Base-by-base conservation (phyloP, 2,888 invertebrate genomes). In the Chromoteleia sp. region DNA sequence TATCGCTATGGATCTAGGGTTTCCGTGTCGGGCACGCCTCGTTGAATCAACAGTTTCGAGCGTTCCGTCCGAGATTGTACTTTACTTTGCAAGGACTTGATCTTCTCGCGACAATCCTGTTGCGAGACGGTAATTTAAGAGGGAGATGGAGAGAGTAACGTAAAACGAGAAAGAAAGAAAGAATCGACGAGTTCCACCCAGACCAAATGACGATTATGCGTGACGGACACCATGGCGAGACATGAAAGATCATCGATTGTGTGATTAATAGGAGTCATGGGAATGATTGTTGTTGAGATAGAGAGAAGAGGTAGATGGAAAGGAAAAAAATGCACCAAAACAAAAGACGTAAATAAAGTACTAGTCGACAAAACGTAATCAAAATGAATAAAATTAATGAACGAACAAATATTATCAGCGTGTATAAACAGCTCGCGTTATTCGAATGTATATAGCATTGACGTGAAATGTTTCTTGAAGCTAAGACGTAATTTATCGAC, bases 61-160 rank as follows among this genome's bases (percentile, higher is more conserved):
- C 97, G 96, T 93, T 98, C 97, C 92, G 95, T 95, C 87, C 96
- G 95, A 93, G 96, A 96, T 90, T 95, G 94, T 90, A 98, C 96
- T 94, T 97, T 97, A 93, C 95, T 96, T 93, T 97, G 97, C 91
- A 98, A 94, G 92, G 95, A 94, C 92, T 96, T 96, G 89, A 97
- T 95, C 93, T 94, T 95, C 93, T 97, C 97, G 92, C 96, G 96
- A 94, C 94, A 96, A 92, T 95, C 95, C 97, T 97, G 93, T 41
- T 43, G 36, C 30, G 14, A 86, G 91, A 91, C 92, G 92, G 39
- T 30, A 54, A 71, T 80, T 75, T 43, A 79, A 82, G 82, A 85
- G 83, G 79, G 81, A 83, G 82, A 84, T 81, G 83, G 85, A 84
- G 85, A 83, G 84, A 85, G 83, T 79, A 78, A 82, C 45, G 61